These are phyloP conservation scores for Okapia johnstoni DNA, from an alignment of 2,113 vertebrate species.

Conservation along the genomic window DNA sequence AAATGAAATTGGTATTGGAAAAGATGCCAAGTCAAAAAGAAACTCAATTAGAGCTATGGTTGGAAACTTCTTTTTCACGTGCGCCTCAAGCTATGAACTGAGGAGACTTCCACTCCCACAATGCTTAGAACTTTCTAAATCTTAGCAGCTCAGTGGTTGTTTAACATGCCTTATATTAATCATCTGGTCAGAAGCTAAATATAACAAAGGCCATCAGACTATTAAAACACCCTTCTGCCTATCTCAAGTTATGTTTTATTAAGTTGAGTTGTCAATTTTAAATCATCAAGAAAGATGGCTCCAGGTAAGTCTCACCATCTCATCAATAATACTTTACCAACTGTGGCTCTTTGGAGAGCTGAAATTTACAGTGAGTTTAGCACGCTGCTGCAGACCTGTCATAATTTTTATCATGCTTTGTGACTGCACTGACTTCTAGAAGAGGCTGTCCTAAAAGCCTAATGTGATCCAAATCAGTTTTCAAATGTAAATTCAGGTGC, in stretches of 20 bases:
- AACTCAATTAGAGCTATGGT: neutral
- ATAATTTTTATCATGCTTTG: slow-evolving; percentile 80
- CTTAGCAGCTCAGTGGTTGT: neutral
- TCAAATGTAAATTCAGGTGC: slow-evolving; percentile 80
- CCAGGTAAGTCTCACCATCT: slow-evolving; percentile 58
- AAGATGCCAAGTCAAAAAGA: slow-evolving; percentile 1
- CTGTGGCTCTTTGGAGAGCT: slow-evolving; percentile 49
- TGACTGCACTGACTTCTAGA: slow-evolving; percentile 71
- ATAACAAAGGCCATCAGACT: slow-evolving; percentile 27
- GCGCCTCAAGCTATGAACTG: neutral
- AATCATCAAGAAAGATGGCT: slow-evolving; percentile 75
- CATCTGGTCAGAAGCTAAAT: neutral
- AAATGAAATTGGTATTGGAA: slow-evolving; percentile 47
- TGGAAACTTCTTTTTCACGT: neutral
- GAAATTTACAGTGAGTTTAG: slow-evolving; percentile 72
- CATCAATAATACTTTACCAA: slow-evolving; percentile 75
- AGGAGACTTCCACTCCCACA: neutral
- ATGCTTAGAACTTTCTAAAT: slow-evolving; percentile 46
- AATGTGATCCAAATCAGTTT: slow-evolving; percentile 84
- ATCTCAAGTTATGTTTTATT: slow-evolving; percentile 58
- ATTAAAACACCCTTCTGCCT: slow-evolving; percentile 39
- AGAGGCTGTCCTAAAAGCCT: slow-evolving; percentile 79
- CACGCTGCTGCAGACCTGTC: slow-evolving; percentile 67
- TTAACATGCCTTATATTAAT: slow-evolving; percentile 18
- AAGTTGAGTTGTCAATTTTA: slow-evolving; percentile 75